Conservation (phyloP, 2,797 vertebrate genomes). For the Spheniscus humboldti region DNA sequence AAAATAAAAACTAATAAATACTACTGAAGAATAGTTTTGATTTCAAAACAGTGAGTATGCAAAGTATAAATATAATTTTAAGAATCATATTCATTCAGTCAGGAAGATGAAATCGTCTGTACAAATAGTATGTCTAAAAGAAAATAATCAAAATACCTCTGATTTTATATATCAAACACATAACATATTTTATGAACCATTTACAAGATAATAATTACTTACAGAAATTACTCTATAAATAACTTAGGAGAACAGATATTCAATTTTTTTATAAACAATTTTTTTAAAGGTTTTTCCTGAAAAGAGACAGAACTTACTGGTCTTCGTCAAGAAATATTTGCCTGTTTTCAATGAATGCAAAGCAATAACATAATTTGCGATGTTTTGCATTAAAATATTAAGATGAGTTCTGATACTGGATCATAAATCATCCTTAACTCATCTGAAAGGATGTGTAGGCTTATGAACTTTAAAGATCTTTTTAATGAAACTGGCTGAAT, state of each 20-base stretch:
- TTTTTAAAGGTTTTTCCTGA: background rate
- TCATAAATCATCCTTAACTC: background rate
- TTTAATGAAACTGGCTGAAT: background rate
- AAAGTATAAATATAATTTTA: background rate
- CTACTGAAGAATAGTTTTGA: background rate
- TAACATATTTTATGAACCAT: background rate
- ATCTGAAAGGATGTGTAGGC: background rate
- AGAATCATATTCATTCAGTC: background rate
- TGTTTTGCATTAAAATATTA: background rate
- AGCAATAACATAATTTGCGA: background rate
- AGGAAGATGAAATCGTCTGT: background rate
- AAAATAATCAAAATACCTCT: background rate
- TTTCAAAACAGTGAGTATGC: background rate
- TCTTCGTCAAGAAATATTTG: background rate
- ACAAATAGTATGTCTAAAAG: background rate
- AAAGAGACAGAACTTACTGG: background rate
- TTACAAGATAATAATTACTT: background rate
- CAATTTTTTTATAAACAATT: accelerated
- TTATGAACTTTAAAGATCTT: background rate
- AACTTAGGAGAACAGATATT: background rate
- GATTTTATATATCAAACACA: background rate
- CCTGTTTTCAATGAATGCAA: background rate
- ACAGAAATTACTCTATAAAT: background rate
- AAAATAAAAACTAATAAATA: background rate
- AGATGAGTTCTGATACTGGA: background rate